These are phyloP conservation scores for Cantharis nigra DNA, from an alignment of 2,888 invertebrate species.

Conservation along the genomic window DNA sequence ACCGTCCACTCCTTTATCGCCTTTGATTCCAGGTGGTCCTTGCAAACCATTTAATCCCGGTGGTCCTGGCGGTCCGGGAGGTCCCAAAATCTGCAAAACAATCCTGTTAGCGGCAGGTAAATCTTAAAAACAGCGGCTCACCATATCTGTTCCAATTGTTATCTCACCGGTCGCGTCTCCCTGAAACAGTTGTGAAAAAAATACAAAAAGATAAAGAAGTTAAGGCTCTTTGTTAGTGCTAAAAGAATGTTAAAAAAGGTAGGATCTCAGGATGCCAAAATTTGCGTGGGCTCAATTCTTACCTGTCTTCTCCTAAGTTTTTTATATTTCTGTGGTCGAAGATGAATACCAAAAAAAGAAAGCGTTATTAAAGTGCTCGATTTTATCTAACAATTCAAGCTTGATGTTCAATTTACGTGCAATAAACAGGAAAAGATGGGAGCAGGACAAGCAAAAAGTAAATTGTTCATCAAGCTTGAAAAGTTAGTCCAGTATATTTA, in stretches of 20 bases:
- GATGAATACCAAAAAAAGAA: constrained; percentile 36
- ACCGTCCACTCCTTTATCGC: constrained; percentile 83
- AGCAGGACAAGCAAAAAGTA: background rate
- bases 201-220: constrained; percentile 44
- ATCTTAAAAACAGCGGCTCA: constrained; percentile 55
- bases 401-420: constrained; percentile 19
- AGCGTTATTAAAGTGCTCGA: constrained; percentile 25
- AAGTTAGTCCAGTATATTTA: constrained; percentile 59
- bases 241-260: constrained; percentile 3
- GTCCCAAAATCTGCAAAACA: constrained; percentile 60
- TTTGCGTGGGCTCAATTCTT: constrained; percentile 55
- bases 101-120: background rate
- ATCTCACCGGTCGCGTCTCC: constrained; percentile 82
- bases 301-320: constrained; percentile 82
- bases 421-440: constrained; percentile 5
- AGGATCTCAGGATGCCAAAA: background rate
- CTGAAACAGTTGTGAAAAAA: constrained; percentile 63
- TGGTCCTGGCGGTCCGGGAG: constrained; percentile 79
- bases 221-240: constrained; percentile 9
- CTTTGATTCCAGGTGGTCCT: constrained; percentile 85
- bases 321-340: constrained; percentile 73
- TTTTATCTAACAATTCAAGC: constrained; percentile 28
- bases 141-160: constrained; percentile 72
- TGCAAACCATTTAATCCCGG: constrained; percentile 74
- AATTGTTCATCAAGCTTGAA: constrained; percentile 17